Evolutionary conservation across 2,113 vertebrate species (phyloP).

Genomic region (Xiphophorus couchianus): DNA sequence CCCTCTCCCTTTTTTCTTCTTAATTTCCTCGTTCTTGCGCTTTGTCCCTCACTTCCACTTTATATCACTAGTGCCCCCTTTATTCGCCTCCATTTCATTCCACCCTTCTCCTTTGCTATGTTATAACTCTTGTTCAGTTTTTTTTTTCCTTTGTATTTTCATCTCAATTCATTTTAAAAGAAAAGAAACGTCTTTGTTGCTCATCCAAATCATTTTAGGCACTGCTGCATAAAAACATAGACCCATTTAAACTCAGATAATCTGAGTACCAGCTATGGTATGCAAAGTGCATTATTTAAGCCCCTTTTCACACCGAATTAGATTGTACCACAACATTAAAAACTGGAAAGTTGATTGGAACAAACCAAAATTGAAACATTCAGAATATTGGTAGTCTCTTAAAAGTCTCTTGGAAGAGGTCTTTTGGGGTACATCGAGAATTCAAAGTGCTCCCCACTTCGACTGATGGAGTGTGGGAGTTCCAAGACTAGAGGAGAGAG

Average conservation of each 20-base stretch:
- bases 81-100: constrained; percentile 54
- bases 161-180: neutral
- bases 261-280: constrained; percentile 1
- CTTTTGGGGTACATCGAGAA: neutral
- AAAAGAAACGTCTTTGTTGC: constrained; percentile 7
- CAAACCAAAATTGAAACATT: neutral
- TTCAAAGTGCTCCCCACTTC: neutral
- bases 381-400: neutral
- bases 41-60: constrained; percentile 25
- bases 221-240: neutral
- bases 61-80: constrained; percentile 55
- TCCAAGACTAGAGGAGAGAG: neutral
- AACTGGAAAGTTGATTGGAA: neutral
- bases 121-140: neutral
- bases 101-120: constrained; percentile 29
- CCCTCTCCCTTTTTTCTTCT: constrained; percentile 57
- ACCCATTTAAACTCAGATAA: constrained; percentile 2
- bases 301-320: neutral
- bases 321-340: too few relatives aligned
- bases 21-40: constrained; percentile 38
- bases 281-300: neutral
- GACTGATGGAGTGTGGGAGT: neutral
- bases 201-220: constrained; percentile 4
- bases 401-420: neutral
- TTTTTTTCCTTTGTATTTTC: neutral